Evolutionary conservation across 2,888 invertebrate species (phyloP).

Genomic region (Lumbricus terrestris): DNA sequence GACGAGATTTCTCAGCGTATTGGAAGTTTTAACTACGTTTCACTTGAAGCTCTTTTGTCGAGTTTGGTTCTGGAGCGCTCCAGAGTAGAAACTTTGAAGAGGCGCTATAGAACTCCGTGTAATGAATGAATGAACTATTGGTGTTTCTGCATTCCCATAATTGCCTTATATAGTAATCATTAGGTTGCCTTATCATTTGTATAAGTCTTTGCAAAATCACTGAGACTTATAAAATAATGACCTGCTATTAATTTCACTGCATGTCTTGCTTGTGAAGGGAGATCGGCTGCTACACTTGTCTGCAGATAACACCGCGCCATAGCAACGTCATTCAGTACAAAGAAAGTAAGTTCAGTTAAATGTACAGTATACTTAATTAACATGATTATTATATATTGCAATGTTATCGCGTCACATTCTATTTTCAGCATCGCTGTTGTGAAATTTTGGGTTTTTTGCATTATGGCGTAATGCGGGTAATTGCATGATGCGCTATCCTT

Average conservation of each 20-base stretch:
- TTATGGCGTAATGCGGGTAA: neutral
- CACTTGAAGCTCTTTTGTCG: no score
- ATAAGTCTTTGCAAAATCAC: no score
- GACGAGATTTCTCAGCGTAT: neutral
- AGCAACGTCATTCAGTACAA: constrained; percentile 4
- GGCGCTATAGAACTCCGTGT: no score
- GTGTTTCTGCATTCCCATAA: no score
- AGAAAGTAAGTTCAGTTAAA: neutral
- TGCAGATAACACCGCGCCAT: neutral
- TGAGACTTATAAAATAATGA: neutral
- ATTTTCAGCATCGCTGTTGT: neutral
- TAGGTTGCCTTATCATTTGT: no score
- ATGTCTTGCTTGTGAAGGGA: neutral
- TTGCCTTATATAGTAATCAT: no score
- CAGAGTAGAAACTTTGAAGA: no score
- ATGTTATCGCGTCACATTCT: neutral
- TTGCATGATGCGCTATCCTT: neutral
- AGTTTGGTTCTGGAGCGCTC: no score
- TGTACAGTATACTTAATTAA: neutral
- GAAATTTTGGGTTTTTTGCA: neutral
- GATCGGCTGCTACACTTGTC: constrained; percentile 21
- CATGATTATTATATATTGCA: no score
- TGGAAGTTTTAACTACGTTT: no score
- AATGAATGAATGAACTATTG: no score
- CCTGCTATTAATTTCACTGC: neutral